Base-by-base conservation (phyloP, 2,797 vertebrate genomes). In the Macropodus opercularis region DNA sequence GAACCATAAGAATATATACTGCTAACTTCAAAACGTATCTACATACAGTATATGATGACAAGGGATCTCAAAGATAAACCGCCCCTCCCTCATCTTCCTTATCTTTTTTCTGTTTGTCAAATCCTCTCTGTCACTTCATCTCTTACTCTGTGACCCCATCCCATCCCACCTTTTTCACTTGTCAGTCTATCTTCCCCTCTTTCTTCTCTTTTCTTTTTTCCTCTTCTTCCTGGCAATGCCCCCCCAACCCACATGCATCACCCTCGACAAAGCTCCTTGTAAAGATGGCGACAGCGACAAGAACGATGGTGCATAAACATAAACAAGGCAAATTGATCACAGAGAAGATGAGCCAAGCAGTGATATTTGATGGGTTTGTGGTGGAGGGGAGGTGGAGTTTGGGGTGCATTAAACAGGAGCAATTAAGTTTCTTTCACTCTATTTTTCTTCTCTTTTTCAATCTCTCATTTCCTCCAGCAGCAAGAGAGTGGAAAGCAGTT, bases 271-370 rank as follows among this genome's bases (percentile, higher is more conserved):
- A 66, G 60, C 62, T 71, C 58, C 72, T 75, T 29, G 18, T 73
- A 83, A 87, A 85, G 67, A 90, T 88, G 84, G 81, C 78, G 74
- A 39, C 47, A 41, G 41, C 38, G 66, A 70, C 63, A 69, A 77
- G 75, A 65, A 74, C 49, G 46, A 49, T 23, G 50, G 75, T 23
- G 67, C 74, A 55, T 75, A 81, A 87, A 88, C 78, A 72, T 80
- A 88, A 89, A 88, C 78, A 87, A 86, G 85, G 88, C 85, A 80
- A 78, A 85, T 59, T 85, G 85, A 86, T 88, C 85, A 84, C 80
- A 75, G 54, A 59, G 76, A 76, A 73, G 76, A 86, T 66, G 75
- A 83, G 74, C 61, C 75, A 49, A 63, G 66, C 15, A 36, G 40
- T 24, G 34, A 13, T 57, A 52, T 52, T 46, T 63, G 29, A 27